Base-by-base conservation (phyloP, 2,113 vertebrate species). In the Barnardius zonarius region DNA sequence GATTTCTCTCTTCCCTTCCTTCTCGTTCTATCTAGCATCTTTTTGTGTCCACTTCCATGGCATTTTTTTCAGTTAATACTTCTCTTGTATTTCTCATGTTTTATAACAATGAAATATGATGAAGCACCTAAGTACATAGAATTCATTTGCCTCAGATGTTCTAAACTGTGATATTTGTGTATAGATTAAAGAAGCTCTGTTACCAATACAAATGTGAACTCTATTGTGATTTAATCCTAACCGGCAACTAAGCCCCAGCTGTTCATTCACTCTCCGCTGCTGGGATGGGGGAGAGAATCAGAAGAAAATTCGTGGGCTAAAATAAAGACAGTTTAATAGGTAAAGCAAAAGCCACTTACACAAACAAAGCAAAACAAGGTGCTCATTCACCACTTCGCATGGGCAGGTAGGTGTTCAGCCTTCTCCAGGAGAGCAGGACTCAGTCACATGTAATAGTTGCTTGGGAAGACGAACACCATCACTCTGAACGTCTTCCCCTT, bases 371-470 rank as follows among this genome's bases (percentile, higher is more conserved):
- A 61, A 3, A 7, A 5, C 7, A 49, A 37, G 17, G 17, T 63
- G 44, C 35, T 23, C 2, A 25, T 64, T 72, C 22, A 17, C 14
- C 1, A 0, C 9, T 76, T 86, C 35, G 37, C 31, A 77, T 7
- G 0, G 4, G 17, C 37, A 44, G 33, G 11, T 22, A 61, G 18
- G 17, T 43, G 11, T 62, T 64, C 20, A 18, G 35, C 31, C 44
- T 44, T 44, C 18, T 23, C 20, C 31, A 33, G 37, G 41, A 72
- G 52, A 33, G 20, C 17, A 49, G 17, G 13, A 13, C 4, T 52
- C 19, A 22, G n/a, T 46, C 39, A 61, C 2, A 0, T 0, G 0
- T 44, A 30, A 52, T 0, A 1, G 9, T 63, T 24, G 17, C 27
- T 44, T 63, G 20, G 22, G 43, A 80, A 52, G 39, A 76, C 7